Conservation (phyloP, 2,113 vertebrate genomes). For the Irena cyanogastra region DNA sequence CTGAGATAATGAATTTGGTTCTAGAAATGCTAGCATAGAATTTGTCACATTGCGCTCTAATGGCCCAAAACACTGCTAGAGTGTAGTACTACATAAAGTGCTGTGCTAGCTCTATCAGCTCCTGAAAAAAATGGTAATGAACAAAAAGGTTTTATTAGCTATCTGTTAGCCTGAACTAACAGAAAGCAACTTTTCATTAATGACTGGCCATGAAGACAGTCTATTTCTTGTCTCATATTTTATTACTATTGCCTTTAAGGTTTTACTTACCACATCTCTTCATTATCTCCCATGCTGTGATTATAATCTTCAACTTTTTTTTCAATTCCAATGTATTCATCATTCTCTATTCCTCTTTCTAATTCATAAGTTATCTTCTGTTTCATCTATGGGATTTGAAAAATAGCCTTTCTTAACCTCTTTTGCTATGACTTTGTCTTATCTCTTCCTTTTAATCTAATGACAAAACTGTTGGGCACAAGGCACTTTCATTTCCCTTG, state of each 20-base stretch:
- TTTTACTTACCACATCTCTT: neutral
- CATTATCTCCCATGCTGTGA: neutral
- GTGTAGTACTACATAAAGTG: neutral
- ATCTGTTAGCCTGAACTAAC: neutral
- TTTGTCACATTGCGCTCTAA: neutral
- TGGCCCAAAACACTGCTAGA: neutral
- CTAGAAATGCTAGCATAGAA: neutral
- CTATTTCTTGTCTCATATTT: neutral
- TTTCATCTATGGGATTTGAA: neutral
- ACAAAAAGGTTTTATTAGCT: neutral
- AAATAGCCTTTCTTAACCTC: neutral
- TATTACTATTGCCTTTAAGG: neutral
- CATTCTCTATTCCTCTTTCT: neutral
- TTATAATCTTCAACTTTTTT: neutral
- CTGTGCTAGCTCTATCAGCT: neutral
- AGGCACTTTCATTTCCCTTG: neutral
- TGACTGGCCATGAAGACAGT: neutral
- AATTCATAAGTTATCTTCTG: neutral
- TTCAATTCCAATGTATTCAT: neutral
- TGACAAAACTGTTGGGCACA: neutral
- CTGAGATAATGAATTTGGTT: neutral
- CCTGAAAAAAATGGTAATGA: neutral
- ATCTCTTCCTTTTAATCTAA: neutral
- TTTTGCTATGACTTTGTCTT: neutral
- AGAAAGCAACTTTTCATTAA: neutral